Evolutionary conservation across 2,113 vertebrate genomes (phyloP), one percentile per base, ranked within the genome.

Genomic region (Agelaius tricolor): DNA sequence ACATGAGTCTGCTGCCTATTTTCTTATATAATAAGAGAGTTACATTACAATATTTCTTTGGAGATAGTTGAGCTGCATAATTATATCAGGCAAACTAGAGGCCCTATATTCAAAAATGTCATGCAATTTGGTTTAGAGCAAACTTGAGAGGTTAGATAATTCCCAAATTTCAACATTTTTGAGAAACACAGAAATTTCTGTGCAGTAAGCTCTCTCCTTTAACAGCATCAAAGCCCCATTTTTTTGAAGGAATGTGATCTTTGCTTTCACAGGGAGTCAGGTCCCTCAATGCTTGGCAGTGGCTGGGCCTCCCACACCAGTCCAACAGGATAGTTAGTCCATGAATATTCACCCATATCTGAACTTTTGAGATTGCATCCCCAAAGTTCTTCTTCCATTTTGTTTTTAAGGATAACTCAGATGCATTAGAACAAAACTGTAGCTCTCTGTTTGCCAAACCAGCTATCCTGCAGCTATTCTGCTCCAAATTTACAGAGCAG

Each of bases 1-100:
- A 86, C 86, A 71, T 79, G 62, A 86, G 68, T 93, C 97, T 96
- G 83, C 95, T 97, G 84, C 81, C 94, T 85, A 31, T n/a, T 59
- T 93, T 93, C 84, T 94, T 84, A 69, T 27, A 89, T 73, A 75
- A 87, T 75, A 77, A 30, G 78, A 72, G 52, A 83, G 67, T 74
- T 83, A n/a, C 15, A 51, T 55, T 65, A 72, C 41, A 67, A 12
- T 71, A 59, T 85, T 96, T 76, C 44, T 33, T 39, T 46, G 84
- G 49, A 84, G 72, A 65, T 83, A 19, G 62, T 44, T 74, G 67
- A 80, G 54, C 69, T 91, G 15, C 52, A 28, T 61, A 78, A 44
- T 67, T 39, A 18, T 84, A 39, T 85, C 55, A 73, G 87, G 86
- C 95, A 84, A 82, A 86, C 52, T 66, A 35, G 49, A 83, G 72